Base-by-base conservation (phyloP, 2,113 vertebrate genomes). In the Phaethornis superciliosus region DNA sequence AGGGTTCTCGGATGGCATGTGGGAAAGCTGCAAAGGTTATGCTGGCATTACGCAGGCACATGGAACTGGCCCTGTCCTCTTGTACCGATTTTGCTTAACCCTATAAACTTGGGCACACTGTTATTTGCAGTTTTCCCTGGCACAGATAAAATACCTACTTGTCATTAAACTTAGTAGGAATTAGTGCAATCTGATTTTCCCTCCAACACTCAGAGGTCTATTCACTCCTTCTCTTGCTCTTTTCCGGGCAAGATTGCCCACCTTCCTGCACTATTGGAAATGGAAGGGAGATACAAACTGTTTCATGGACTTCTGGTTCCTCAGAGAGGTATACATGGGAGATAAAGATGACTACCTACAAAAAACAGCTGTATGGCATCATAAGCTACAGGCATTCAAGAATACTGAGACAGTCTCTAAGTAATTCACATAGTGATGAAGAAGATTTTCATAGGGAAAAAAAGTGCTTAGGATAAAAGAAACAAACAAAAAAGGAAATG, bases 401-500 rank as follows among this genome's bases (percentile, higher is more conserved):
- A 94, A 81, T 58, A 91, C 81, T n/a, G 85, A 77, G 37, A 79
- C 58, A 94, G 75, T 70, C 64, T 74, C 64, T 55, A 91, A 94
- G 89, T 85, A 95, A 95, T 94, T 93, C 94, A 88, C 40, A 88
- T 10, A 55, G 79, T 18, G 60, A 91, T 83, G 91, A 81, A 96
- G 78, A 89, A 89, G 59, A 82, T 85, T 85, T 91, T 91, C 13
- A 52, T 60, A 80, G 68, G 27, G 93, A 89, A 95, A 80, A 90
- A 78, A 93, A 80, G 79, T 83, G 64, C 89, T 95, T 68, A 63
- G 52, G 84, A 95, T 92, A 91, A 94, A 95, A 96, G 93, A 91
- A 89, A 90, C 58, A 88, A 95, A 81, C 62, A 88, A 86, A 89
- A 92, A 94, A 85, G 62, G 79, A 94, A 85, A 93, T 83, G 37